These are phyloP conservation scores for Eulemur rubriventer DNA, from an alignment of 2,797 vertebrate species.

Conservation along the genomic window DNA sequence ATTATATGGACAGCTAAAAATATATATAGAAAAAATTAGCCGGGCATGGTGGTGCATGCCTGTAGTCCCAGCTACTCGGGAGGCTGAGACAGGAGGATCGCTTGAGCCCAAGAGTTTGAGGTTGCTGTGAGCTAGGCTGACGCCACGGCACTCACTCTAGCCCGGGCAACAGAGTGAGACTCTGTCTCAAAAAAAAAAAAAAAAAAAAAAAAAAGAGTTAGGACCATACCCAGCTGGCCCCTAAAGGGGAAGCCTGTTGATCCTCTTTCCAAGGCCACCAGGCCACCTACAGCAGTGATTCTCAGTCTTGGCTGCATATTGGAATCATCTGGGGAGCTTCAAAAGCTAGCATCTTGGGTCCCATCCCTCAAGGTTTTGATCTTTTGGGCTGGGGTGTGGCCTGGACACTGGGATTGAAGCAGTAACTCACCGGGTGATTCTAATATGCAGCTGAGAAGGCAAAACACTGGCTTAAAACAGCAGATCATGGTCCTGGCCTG, in stretches of 20 bases:
- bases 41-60: no score
- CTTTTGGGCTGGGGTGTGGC: neutral
- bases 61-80: no score
- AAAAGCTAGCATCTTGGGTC: neutral
- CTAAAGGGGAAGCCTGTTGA: neutral
- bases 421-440: neutral
- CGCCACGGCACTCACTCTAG: no score
- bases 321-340: neutral
- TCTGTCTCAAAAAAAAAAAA: no score
- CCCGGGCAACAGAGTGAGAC: no score
- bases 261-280: neutral
- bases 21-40: no score
- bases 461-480: neutral
- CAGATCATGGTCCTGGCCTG: neutral
- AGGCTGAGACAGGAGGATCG: no score
- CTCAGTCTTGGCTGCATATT: neutral
- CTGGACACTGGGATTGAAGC: neutral
- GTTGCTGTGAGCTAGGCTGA: no score
- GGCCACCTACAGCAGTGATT: neutral
- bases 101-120: no score
- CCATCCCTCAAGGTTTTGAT: neutral
- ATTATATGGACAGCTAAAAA: no score
- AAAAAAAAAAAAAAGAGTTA: no score
- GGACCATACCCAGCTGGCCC: rapidly evolving
- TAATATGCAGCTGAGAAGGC: neutral